Evolutionary conservation across 2,888 invertebrate genomes (phyloP), one percentile per base, ranked within the genome.

Genomic region (Rhynchonema sp.): DNA sequence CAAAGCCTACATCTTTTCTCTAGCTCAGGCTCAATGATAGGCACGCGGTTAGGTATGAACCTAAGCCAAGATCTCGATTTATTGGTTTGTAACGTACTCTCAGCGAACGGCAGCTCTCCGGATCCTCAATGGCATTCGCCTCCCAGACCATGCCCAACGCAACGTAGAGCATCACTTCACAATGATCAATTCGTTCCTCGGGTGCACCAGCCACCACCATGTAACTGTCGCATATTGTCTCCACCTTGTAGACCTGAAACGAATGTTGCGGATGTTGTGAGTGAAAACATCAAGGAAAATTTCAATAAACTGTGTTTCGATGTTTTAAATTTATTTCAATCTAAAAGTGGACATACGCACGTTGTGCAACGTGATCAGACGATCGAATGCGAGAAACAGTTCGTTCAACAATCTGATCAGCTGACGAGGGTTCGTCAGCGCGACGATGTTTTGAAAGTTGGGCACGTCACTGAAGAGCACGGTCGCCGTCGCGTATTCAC

Each of bases 381-480:
- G 38, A 38, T 38, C 38, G 38, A 38, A 38, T 13, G 6, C 17
- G 38, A 38, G 38, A 38, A 38, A 38, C 6, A 38, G 6, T 38
- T 38, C 38, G 38, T 38, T 38, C 38, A 38, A 38, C 38, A 38
- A 17, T 38, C 17, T 38, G 38, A 38, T 73, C 23, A 76, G 66
- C 46, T 73, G 68, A 56, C 70, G 67, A 1, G 74, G 74, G 23
- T 68, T 65, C 60, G 70, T 69, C 3, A 66, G 62, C 2, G 72
- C 69, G 1, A 74, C 70, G 49, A 74, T 73, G 59, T 65, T 66
- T 55, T 72, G 73, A 63, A 74, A 75, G 25, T 66, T 69, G 27
- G 74, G 74, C 17, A 74, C 70, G 62, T 75, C 75, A 54, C 71
- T 69, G 65, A 74, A 74, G 65, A 74, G 67, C 26, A 73, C 70